Evolutionary conservation across 2,797 vertebrate genomes (phyloP).

Genomic region (Iguana delicatissima): DNA sequence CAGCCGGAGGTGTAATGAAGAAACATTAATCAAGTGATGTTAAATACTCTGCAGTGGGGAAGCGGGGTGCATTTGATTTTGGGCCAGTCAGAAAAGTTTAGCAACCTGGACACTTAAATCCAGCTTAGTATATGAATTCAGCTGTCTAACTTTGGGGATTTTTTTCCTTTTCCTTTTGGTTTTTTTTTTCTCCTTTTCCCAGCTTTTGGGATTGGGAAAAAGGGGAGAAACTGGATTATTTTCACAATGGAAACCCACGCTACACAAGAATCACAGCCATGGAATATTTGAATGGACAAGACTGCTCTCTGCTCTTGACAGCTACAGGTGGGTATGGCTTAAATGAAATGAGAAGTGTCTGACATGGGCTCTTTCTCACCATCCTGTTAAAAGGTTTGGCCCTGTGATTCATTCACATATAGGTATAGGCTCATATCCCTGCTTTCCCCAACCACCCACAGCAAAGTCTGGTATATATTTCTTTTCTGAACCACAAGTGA

Average conservation of each 20-base stretch:
- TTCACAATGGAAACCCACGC: conserved; percentile 97
- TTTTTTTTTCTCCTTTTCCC: neutral
- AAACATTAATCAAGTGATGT: neutral
- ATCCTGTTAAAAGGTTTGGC: accelerated
- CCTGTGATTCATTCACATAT: neutral
- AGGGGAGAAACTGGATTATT: conserved; percentile 95
- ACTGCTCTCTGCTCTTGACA: conserved; percentile 94
- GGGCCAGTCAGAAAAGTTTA: accelerated
- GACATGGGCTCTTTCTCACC: accelerated
- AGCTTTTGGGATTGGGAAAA: conserved; percentile 99
- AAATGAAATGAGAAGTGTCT: accelerated
- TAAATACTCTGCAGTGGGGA: neutral
- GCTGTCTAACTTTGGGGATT: neutral
- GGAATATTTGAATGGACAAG: conserved; percentile 97
- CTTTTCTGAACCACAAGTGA: neutral
- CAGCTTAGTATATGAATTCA: neutral
- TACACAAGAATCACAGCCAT: conserved; percentile 96
- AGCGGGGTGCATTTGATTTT: neutral
- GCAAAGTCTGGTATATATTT: neutral
- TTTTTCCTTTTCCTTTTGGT: accelerated
- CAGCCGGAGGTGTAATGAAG: neutral
- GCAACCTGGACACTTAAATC: neutral
- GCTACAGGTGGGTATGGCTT: conserved; percentile 86
- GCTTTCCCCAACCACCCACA: neutral
- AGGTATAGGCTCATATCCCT: neutral